Evolutionary conservation across 2,888 invertebrate species (phyloP).

Genomic region (Campoletis raptor): DNA sequence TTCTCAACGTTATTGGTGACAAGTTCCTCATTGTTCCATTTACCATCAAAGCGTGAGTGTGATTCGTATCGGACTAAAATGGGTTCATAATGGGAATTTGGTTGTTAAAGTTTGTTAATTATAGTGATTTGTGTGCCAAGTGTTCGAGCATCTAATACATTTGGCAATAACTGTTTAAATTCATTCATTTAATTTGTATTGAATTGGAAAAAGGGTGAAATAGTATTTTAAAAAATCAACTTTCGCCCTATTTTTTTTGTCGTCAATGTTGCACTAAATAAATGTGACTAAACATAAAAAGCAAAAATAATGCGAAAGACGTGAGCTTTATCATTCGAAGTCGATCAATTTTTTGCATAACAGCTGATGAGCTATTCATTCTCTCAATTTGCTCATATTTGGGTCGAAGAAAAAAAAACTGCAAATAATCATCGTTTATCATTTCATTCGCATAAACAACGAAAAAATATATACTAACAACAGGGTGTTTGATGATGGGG

Average conservation of each 20-base stretch:
- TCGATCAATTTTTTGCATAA: slow-evolving; percentile 11
- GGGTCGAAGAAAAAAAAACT: slow-evolving; percentile 21
- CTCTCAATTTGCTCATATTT: slow-evolving; percentile 29
- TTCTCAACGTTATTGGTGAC: neutral
- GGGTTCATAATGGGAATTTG: neutral
- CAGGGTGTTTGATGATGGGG: slow-evolving; percentile 81
- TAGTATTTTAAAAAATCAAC: neutral
- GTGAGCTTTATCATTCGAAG: slow-evolving; percentile 17
- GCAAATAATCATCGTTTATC: slow-evolving; percentile 69
- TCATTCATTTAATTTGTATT: neutral
- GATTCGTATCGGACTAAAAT: neutral
- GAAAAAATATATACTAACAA: slow-evolving; percentile 77
- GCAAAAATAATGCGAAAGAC: slow-evolving; percentile 3
- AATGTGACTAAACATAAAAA: slow-evolving; percentile 9
- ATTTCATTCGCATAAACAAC: slow-evolving; percentile 75
- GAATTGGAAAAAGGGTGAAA: neutral
- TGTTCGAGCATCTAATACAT: neutral
- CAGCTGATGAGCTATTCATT: neutral
- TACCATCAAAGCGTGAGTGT: neutral
- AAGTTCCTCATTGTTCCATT: neutral
- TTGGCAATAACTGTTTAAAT: neutral
- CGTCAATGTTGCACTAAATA: slow-evolving; percentile 17
- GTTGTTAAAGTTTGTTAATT: neutral
- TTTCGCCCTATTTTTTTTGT: neutral
- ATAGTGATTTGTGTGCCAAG: neutral